Conservation (phyloP, 2,797 vertebrate species). For the Pseudotriccus pelzelni region DNA sequence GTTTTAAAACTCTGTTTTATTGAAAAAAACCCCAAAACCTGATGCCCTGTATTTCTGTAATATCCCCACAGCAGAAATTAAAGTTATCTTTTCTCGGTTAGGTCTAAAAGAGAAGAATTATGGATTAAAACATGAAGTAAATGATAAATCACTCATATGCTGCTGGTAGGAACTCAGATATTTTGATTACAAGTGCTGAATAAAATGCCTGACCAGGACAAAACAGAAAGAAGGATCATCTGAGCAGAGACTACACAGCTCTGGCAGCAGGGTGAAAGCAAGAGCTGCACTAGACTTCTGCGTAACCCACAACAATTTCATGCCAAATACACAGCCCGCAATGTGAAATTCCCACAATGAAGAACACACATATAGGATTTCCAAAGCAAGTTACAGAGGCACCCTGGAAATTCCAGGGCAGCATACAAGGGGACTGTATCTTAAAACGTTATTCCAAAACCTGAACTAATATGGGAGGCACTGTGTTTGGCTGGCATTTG, state of each 20-base stretch:
- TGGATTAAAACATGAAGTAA: neutral
- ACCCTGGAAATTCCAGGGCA: constrained; percentile 2
- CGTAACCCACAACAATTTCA: neutral
- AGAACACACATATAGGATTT: neutral
- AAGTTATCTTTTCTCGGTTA: neutral
- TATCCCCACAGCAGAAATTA: neutral
- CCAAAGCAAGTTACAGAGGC: neutral
- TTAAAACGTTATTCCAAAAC: neutral
- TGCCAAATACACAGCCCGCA: neutral
- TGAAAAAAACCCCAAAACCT: neutral
- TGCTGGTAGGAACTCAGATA: neutral
- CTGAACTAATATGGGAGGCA: neutral
- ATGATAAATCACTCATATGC: neutral
- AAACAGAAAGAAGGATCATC: neutral
- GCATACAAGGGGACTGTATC: neutral
- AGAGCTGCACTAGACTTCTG: neutral
- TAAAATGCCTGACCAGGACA: neutral
- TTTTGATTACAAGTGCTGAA: neutral
- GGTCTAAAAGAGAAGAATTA: neutral
- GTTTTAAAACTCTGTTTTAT: neutral
- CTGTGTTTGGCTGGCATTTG: neutral
- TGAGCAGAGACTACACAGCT: neutral
- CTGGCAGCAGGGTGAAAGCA: neutral
- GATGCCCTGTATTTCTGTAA: neutral
- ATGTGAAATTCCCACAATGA: neutral